Percentiles rank a stretch among this genome's conserved stretches.
These are phyloP conservation scores for Rhinogobius similis DNA, from an alignment of 2,113 vertebrate species.

Conservation along the genomic window DNA sequence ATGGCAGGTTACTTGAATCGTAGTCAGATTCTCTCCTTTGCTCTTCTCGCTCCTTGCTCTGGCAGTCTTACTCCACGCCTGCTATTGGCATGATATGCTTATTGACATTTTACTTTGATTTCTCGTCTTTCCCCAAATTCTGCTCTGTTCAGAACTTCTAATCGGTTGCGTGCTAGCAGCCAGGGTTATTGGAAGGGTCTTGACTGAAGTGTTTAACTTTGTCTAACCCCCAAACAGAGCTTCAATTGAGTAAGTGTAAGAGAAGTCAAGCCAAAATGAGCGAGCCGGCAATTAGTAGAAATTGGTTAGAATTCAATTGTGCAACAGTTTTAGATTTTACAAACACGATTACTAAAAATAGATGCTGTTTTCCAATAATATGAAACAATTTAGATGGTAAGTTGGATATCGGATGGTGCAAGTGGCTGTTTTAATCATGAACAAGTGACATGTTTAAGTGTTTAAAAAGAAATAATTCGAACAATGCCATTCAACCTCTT, in stretches of 20 bases:
- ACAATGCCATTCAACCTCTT: slow-evolving; percentile 33
- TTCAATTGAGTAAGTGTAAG: slow-evolving; percentile 9
- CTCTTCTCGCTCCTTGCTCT: slow-evolving; percentile 15
- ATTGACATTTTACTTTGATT: slow-evolving; percentile 66
- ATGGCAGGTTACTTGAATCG: slow-evolving; percentile 50
- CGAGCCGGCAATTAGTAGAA: slow-evolving; percentile 9
- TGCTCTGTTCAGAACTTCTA: slow-evolving; percentile 45
- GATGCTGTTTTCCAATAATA: not conserved
- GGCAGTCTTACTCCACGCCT: slow-evolving; percentile 28
- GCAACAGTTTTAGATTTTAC: not conserved
- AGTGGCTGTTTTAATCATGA: slow-evolving; percentile 58
- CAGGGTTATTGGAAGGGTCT: slow-evolving; percentile 22
- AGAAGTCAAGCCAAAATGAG: not conserved
- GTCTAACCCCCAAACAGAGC: slow-evolving; percentile 27
- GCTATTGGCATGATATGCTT: slow-evolving; percentile 46
- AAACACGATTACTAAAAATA: slow-evolving; percentile 20
- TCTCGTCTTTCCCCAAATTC: slow-evolving; percentile 38
- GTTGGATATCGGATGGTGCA: slow-evolving; percentile 28
- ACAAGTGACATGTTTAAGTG: slow-evolving; percentile 30
- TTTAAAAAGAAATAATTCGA: not conserved
- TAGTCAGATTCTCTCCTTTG: slow-evolving; percentile 59
- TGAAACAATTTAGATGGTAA: slow-evolving; percentile 21
- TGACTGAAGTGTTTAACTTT: slow-evolving; percentile 29
- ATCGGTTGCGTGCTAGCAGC: slow-evolving; percentile 28
- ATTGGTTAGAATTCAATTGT: slow-evolving; percentile 24